Evolutionary conservation across 2,113 vertebrate genomes (phyloP).

Genomic region (Cepphus grylle): DNA sequence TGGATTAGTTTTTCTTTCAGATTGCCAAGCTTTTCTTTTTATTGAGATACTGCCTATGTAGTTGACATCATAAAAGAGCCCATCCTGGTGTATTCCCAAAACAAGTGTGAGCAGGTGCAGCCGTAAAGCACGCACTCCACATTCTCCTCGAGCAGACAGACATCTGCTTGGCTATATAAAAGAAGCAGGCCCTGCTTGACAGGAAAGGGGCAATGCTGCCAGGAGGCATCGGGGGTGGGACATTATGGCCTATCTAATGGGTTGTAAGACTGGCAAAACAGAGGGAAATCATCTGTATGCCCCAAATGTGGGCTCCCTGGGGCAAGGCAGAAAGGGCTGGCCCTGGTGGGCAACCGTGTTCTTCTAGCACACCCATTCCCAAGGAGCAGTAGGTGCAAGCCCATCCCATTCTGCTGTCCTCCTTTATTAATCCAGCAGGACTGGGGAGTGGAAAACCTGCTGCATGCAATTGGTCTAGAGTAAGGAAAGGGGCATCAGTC

Average conservation of each 20-base stretch:
- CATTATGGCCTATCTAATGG: background rate
- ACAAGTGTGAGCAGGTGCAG: conserved; percentile 42
- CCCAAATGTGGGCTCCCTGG: background rate
- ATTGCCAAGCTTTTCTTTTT: background rate
- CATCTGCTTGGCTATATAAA: conserved; percentile 51
- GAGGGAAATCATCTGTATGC: background rate
- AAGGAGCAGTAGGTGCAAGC: background rate
- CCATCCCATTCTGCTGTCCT: background rate
- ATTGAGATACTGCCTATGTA: background rate
- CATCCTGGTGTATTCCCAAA: conserved; percentile 17
- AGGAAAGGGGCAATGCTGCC: conserved; percentile 18
- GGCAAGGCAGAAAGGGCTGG: background rate
- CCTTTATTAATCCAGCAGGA: background rate
- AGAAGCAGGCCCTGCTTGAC: conserved; percentile 11
- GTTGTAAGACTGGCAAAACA: background rate
- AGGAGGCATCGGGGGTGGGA: background rate
- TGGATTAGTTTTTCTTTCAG: background rate
- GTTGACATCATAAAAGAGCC: background rate
- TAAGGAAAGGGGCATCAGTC: background rate
- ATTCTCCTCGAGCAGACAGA: background rate
- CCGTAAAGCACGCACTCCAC: background rate
- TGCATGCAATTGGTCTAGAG: background rate
- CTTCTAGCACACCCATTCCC: background rate
- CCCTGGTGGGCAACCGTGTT: background rate
- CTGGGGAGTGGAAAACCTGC: background rate